These are phyloP conservation scores for Phalacrocorax pelagicus DNA, from an alignment of 2,113 vertebrate species.

Conservation along the genomic window DNA sequence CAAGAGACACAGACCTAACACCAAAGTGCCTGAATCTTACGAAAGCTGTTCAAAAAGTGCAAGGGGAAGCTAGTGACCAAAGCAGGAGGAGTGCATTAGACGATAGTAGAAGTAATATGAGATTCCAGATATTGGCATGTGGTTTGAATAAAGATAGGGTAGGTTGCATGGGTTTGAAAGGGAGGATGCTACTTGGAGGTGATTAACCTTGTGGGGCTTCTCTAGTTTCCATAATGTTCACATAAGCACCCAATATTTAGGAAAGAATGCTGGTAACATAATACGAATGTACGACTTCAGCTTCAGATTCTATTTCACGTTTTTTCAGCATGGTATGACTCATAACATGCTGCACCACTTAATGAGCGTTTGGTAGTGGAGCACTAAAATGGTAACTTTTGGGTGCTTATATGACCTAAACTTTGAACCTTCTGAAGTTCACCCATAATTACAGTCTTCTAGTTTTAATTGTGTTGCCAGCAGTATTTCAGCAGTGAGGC, in stretches of 20 bases:
- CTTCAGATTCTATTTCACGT: neutral
- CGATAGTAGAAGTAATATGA: neutral
- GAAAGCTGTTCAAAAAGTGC: neutral
- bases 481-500: neutral
- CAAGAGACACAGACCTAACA: neutral
- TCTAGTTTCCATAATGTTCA: slow-evolving; percentile 26
- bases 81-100: neutral
- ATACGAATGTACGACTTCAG: neutral
- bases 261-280: neutral
- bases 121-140: neutral
- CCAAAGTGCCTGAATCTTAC: neutral
- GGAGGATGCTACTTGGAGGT: neutral
- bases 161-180: neutral
- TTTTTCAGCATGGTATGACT: slow-evolving; percentile 23
- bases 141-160: neutral
- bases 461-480: neutral
- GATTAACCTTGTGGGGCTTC: neutral
- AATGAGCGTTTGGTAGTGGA: slow-evolving; percentile 26
- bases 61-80: neutral
- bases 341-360: slow-evolving; percentile 13
- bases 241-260: slow-evolving; percentile 50
- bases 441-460: neutral
- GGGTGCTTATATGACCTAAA: slow-evolving; percentile 61
- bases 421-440: slow-evolving; percentile 3
- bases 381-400: neutral